Conservation (phyloP, 2,888 invertebrate species). For the Mimachlamys varia region DNA sequence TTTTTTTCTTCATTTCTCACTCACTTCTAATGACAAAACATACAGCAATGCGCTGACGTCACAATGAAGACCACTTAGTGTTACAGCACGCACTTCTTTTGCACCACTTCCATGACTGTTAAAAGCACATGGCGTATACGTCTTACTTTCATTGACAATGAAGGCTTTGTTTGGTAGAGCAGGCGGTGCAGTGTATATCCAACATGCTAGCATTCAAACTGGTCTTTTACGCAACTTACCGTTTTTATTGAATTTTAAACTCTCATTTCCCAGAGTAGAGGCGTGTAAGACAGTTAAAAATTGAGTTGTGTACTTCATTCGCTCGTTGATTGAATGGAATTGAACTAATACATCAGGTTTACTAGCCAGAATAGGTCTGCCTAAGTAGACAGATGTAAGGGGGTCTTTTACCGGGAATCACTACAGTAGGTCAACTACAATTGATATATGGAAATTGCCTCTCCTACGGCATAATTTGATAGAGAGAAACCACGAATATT, state of each 20-base stretch:
- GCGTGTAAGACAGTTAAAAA: constrained; percentile 30
- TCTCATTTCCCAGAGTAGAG: not conserved
- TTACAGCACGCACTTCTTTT: not conserved
- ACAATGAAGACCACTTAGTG: too few species aligned
- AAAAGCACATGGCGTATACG: too few species aligned
- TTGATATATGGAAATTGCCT: not conserved
- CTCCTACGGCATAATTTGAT: not conserved
- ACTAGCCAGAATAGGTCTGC: constrained; percentile 1
- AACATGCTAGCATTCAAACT: not conserved
- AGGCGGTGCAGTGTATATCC: not conserved
- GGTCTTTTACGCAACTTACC: not conserved
- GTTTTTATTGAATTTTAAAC: constrained; percentile 32
- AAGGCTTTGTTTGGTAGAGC: not conserved
- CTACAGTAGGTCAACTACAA: not conserved
- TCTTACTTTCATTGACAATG: not conserved
- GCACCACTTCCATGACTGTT: too few species aligned
- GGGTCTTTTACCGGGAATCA: not conserved
- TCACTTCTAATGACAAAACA: not conserved
- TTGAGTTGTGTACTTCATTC: not conserved
- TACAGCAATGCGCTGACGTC: too few species aligned
- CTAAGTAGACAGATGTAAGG: not conserved
- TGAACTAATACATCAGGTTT: not conserved
- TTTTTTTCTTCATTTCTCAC: not conserved
- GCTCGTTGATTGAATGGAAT: not conserved
- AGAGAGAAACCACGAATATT: not conserved